Base-by-base conservation (phyloP, 2,888 invertebrate genomes). In the Trichogramma dendrolimi region DNA sequence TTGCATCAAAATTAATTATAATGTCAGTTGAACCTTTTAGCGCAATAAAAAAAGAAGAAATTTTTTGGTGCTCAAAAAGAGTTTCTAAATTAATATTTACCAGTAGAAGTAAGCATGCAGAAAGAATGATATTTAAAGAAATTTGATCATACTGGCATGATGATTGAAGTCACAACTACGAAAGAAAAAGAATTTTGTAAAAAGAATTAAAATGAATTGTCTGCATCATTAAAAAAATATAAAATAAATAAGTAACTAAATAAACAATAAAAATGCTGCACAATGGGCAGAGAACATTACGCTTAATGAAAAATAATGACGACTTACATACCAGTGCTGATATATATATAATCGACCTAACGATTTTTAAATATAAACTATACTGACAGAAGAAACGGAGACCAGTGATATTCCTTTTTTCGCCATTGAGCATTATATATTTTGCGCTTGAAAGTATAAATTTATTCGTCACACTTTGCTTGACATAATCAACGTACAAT, bases 401-500 rank as follows among this genome's bases (percentile, higher is more conserved):
- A 61, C 62, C 65, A 63, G 61, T 61, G 65, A 65, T 63, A 52
- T 49, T n/a, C 42, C 14, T 60, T 58, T 50, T 51, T 51, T 43
- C 55, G 53, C 55, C 46, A 54, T 46, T 50, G 43, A 63, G 60
- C 65, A 55, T 60, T 61, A 58, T 27, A 27, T 54, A 50, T 61
- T 62, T 54, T 40, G 11, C 62, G 55, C 63, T 60, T 61, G n/a
- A 55, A 58, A 62, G 38, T 55, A 41, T 27, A 27, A 27, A 27
- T 27, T 27, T 27, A 55, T 57, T 48, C 48, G 55, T 60, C 55
- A 57, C 60, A 66, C 48, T 64, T 64, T 62, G 58, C 62, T 66
- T 58, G 55, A 60, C 62, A 57, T 63, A 63, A 66, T 69, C 67
- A 71, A 72, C 69, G 68, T 70, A 71, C 67, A 67, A 70, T 68